Evolutionary conservation across 2,888 invertebrate species (phyloP).

Genomic region (Agrochola macilenta): DNA sequence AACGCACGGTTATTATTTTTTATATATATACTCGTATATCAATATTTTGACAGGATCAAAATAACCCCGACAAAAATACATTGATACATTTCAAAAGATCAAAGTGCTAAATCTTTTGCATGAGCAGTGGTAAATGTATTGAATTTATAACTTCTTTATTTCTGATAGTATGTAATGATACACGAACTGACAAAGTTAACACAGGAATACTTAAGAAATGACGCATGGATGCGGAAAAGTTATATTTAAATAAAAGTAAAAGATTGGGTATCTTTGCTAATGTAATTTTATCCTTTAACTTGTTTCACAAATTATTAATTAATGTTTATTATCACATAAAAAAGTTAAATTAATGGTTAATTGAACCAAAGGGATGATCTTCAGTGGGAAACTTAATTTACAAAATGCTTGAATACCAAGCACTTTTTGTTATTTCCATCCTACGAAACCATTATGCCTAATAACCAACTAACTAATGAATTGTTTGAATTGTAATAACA

Average conservation of each 20-base stretch:
- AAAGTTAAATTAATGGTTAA: neutral
- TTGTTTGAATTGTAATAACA: neutral
- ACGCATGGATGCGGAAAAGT: conserved; percentile 6
- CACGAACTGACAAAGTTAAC: neutral
- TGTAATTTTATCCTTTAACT: neutral
- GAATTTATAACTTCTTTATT: conserved; percentile 32
- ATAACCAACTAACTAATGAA: neutral
- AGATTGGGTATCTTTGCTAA: neutral
- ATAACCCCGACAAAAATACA: neutral
- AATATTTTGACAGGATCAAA: neutral
- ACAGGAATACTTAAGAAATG: conserved; percentile 3
- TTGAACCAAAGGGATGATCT: neutral
- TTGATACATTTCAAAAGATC: neutral
- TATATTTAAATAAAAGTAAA: neutral
- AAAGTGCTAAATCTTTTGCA: conserved; percentile 14
- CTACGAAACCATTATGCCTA: neutral
- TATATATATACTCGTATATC: neutral
- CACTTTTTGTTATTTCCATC: neutral
- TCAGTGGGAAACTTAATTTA: neutral
- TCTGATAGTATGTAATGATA: conserved; percentile 30
- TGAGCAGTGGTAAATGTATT: neutral
- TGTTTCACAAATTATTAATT: neutral
- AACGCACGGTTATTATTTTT: too few relatives aligned
- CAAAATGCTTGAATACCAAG: neutral
- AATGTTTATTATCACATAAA: neutral